Conservation (phyloP, 2,888 invertebrate genomes). For the Cheilosia variabilis region DNA sequence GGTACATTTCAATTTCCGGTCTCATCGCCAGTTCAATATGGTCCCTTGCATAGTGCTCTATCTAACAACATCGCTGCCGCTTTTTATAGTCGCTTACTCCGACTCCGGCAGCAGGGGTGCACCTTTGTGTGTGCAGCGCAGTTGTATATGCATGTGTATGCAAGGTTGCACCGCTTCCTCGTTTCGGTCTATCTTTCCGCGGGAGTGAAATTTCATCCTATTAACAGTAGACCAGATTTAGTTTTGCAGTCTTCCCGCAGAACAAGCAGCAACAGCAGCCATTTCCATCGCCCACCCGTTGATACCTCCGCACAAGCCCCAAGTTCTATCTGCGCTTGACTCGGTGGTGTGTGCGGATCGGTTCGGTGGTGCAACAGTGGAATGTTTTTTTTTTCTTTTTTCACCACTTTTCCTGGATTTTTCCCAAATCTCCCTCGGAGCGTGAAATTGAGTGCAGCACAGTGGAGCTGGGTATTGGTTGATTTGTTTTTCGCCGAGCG, state of each 20-base stretch:
- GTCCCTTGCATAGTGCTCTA: not conserved
- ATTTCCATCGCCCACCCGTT: slow-evolving; percentile 7
- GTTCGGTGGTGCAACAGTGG: slow-evolving; percentile 63
- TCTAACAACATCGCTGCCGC: slow-evolving; percentile 4
- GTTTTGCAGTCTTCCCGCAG: slow-evolving; percentile 56
- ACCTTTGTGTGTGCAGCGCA: not conserved
- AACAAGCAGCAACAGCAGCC: slow-evolving; percentile 64
- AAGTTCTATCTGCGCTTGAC: slow-evolving; percentile 11
- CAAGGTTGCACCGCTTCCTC: not conserved
- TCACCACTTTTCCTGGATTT: slow-evolving; percentile 32
- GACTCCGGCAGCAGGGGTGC: no score
- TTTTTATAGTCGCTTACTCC: slow-evolving; percentile 9
- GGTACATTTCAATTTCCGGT: slow-evolving; percentile 63
- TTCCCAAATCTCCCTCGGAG: slow-evolving; percentile 41
- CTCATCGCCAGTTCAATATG: slow-evolving; percentile 65
- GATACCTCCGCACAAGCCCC: not conserved
- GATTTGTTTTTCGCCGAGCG: slow-evolving; percentile 38
- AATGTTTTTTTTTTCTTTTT: slow-evolving; percentile 32
- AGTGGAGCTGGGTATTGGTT: slow-evolving; percentile 36
- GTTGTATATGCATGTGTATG: slow-evolving; percentile 9
- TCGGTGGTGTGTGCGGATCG: slow-evolving; percentile 30
- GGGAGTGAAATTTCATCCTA: slow-evolving; percentile 67
- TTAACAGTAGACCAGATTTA: slow-evolving; percentile 62
- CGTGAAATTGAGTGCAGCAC: slow-evolving; percentile 68
- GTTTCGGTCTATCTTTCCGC: slow-evolving; percentile 25